phyloP scores from a whole-genome alignment of 2,797 vertebrate species.

The Macropus fuliginosus region DNA sequence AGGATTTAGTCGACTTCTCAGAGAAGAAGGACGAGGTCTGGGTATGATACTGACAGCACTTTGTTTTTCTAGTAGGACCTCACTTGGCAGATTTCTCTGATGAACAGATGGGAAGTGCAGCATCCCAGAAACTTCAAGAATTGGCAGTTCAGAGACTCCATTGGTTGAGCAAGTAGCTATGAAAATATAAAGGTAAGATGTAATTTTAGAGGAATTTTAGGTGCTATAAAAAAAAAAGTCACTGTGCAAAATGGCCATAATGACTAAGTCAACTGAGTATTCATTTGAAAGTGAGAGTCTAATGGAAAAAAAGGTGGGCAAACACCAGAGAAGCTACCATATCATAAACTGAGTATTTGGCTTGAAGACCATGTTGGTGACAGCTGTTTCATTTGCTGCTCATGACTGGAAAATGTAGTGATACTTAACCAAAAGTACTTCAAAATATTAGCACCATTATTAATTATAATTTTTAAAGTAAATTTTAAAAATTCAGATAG shows the following conservation, averaged over 20 bases:
- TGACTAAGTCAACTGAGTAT: not conserved
- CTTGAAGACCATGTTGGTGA: not conserved
- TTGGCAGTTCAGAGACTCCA: slow-evolving; percentile 30
- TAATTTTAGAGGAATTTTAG: slow-evolving; percentile 25
- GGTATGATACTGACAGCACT: slow-evolving; percentile 67
- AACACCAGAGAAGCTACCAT: not conserved
- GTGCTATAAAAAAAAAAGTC: slow-evolving; percentile 6
- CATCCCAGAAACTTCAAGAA: slow-evolving; percentile 29
- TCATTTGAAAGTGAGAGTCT: not conserved
- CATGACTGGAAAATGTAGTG: not conserved
- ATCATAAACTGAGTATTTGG: not conserved
- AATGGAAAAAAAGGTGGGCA: not conserved
- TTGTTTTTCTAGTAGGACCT: slow-evolving; percentile 66
- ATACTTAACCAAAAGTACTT: not conserved
- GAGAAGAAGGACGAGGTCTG: slow-evolving; percentile 87
- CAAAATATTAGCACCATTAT: not conserved
- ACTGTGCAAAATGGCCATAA: not conserved
- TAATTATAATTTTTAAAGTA: not conserved
- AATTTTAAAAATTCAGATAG: not conserved
- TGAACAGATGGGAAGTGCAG: slow-evolving; percentile 26
- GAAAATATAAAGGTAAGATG: slow-evolving; percentile 59
- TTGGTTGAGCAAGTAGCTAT: slow-evolving; percentile 54
- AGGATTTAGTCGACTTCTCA: slow-evolving; percentile 86
- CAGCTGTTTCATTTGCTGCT: not conserved
- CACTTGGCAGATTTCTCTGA: slow-evolving; percentile 33